phyloP scores from a whole-genome alignment of 2,113 vertebrate genomes.

The Dipodomys spectabilis region DNA sequence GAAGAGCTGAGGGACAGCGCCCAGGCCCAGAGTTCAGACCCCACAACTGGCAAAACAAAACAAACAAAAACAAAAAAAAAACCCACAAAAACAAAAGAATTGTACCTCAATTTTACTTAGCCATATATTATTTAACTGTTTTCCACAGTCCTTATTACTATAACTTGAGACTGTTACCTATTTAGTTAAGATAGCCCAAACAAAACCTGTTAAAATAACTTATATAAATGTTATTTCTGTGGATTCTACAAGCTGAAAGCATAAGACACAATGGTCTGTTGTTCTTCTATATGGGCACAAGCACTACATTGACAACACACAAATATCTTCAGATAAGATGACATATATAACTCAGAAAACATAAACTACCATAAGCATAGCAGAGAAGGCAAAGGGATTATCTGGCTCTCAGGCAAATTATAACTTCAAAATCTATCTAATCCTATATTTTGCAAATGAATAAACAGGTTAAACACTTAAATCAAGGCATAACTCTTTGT shows the following conservation, averaged over 20 bases:
- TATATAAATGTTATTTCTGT: background rate
- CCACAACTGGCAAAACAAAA: no score
- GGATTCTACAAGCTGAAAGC: background rate
- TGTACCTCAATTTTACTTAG: background rate
- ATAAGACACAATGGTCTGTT: background rate
- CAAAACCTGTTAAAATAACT: constrained; percentile 46
- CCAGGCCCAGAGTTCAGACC: no score
- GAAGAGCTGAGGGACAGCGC: no score
- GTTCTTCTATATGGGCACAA: background rate
- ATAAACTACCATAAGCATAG: background rate
- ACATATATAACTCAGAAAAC: constrained; percentile 4
- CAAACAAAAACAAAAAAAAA: no score
- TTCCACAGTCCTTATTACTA: background rate
- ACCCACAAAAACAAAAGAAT: background rate
- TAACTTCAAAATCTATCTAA: background rate
- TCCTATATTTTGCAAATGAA: background rate
- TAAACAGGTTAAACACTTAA: background rate
- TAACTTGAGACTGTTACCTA: background rate
- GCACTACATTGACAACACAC: background rate
- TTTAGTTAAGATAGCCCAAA: background rate
- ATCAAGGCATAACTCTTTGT: background rate
- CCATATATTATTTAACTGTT: background rate
- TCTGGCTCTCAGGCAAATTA: background rate
- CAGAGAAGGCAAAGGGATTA: background rate
- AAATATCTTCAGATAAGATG: background rate